These are phyloP conservation scores for Teleiodes luculella DNA, from an alignment of 2,888 invertebrate genomes.

Conservation along the genomic window DNA sequence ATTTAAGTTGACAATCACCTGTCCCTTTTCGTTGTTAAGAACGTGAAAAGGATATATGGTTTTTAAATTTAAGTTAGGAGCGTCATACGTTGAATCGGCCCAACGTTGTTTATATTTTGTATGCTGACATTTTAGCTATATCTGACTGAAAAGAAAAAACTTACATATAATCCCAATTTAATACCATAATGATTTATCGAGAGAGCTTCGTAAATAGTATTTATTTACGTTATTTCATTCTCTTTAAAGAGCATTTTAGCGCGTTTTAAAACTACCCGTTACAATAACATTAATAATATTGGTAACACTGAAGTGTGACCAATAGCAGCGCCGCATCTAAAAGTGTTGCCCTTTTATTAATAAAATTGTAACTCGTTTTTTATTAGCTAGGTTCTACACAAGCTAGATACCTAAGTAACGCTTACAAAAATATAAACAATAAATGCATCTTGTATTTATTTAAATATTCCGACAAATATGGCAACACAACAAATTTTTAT, in stretches of 20 bases:
- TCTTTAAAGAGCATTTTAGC: not conserved
- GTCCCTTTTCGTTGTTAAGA: no score
- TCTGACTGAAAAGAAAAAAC: no score
- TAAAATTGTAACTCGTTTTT: not conserved
- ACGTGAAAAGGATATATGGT: no score
- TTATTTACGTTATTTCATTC: not conserved
- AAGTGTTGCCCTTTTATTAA: not conserved
- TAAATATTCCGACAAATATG: constrained; percentile 36
- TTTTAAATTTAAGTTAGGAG: no score
- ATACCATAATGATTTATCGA: no score
- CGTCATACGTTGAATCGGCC: no score
- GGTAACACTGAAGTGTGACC: constrained; percentile 17
- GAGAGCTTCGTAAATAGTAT: not conserved
- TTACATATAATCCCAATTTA: no score
- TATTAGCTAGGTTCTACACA: constrained; percentile 1
- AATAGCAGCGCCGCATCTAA: no score
- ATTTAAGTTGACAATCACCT: no score
- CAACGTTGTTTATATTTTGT: no score
- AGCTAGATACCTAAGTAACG: constrained; percentile 30
- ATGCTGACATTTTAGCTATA: no score
- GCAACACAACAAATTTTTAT: constrained; percentile 33
- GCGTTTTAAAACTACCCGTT: constrained; percentile 4
- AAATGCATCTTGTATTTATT: constrained; percentile 48
- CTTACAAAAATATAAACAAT: constrained; percentile 56
- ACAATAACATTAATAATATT: no score